Evolutionary conservation across 2,797 vertebrate species (phyloP).

Genomic region (Anas bahamensis): DNA sequence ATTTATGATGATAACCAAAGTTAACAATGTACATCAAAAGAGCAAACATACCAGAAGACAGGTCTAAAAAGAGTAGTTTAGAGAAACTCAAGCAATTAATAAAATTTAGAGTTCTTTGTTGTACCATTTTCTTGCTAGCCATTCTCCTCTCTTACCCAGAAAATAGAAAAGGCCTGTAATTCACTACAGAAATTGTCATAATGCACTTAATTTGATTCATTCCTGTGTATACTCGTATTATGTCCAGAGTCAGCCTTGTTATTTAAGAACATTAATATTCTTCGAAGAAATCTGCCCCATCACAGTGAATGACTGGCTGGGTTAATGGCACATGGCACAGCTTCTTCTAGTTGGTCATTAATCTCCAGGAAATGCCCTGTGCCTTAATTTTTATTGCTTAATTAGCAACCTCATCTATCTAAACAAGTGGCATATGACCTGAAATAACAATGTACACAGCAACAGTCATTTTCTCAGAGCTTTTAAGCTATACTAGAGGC

Average conservation of each 20-base stretch:
- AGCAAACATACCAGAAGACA: not conserved
- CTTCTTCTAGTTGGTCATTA: slow-evolving; percentile 59
- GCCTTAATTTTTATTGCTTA: slow-evolving; percentile 69
- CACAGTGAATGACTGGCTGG: slow-evolving; percentile 6
- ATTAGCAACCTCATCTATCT: slow-evolving; percentile 43
- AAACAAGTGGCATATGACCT: slow-evolving; percentile 45
- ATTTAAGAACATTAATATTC: slow-evolving; percentile 19
- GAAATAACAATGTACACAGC: slow-evolving; percentile 31
- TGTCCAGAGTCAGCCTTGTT: not conserved
- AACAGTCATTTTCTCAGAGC: not conserved
- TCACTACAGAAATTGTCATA: not conserved
- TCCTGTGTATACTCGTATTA: not conserved
- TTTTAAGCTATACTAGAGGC: not conserved
- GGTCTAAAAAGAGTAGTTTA: not conserved
- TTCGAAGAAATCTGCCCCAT: slow-evolving; percentile 12
- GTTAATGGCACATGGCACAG: slow-evolving; percentile 53
- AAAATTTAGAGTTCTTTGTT: not conserved
- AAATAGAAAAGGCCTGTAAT: not conserved
- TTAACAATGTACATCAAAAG: not conserved
- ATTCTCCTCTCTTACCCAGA: not conserved
- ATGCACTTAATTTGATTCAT: not conserved
- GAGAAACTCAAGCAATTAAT: not conserved
- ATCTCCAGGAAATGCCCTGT: slow-evolving; percentile 45
- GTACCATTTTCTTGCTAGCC: not conserved
- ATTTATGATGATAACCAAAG: not conserved